Evolutionary conservation across 92 coral and sea anemone genomes (phyloP).

Genomic region (Bergia sp.): DNA sequence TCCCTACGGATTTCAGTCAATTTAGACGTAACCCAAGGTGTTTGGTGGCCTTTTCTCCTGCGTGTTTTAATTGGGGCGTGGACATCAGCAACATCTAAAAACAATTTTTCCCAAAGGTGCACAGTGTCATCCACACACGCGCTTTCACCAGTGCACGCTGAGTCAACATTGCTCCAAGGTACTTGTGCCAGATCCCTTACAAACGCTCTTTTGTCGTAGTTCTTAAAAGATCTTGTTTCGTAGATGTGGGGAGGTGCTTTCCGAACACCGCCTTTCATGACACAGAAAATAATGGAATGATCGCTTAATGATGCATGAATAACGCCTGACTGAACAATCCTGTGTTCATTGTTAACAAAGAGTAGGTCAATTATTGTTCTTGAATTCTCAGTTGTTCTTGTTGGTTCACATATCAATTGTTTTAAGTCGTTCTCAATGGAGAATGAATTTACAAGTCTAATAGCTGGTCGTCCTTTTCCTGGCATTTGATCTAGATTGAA

Average conservation of each 20-base stretch:
- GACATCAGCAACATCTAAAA: constrained; percentile 3
- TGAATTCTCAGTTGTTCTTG: constrained; percentile 23
- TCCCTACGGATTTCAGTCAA: constrained; percentile 9
- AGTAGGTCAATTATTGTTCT: constrained; percentile 21
- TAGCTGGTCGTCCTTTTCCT: constrained; percentile 12
- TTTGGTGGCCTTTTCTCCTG: background rate
- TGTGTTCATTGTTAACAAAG: constrained; percentile 25
- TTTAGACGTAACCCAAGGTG: constrained; percentile 18
- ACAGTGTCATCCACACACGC: constrained; percentile 5
- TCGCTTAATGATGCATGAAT: constrained; percentile 17
- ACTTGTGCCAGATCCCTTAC: constrained; percentile 11
- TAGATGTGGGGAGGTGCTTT: constrained; percentile 2
- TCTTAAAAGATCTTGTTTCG: constrained; percentile 12
- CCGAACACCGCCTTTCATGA: constrained; percentile 10
- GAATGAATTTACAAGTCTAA: constrained; percentile 15
- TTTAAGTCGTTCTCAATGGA: constrained; percentile 30
- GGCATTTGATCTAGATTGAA: constrained; percentile 12
- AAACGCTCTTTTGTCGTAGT: constrained; percentile 10
- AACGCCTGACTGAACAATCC: constrained; percentile 15
- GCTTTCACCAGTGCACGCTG: constrained; percentile 9
- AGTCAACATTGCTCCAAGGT: background rate
- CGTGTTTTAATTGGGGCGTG: constrained; percentile 6
- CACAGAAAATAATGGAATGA: constrained; percentile 16
- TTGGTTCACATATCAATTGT: constrained; percentile 14
- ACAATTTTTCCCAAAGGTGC: constrained; percentile 11